Evolutionary conservation across 2,888 invertebrate species (phyloP).

Genomic region (Eristalis tenax): DNA sequence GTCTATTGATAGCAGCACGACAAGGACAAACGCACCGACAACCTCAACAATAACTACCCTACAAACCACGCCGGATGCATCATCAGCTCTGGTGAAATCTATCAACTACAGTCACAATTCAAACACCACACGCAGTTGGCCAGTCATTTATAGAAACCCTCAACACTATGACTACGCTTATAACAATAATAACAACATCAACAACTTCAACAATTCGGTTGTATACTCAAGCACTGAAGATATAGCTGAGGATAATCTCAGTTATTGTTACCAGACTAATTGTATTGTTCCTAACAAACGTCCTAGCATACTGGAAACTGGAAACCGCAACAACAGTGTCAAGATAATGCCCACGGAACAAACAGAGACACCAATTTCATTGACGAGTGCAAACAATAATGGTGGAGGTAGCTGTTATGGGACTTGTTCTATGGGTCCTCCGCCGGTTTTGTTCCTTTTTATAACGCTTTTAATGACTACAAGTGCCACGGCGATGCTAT

Average conservation of each 20-base stretch:
- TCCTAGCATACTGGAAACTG: constrained; percentile 69
- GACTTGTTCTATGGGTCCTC: constrained; percentile 79
- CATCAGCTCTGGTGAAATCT: constrained; percentile 62
- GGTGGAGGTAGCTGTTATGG: constrained; percentile 77
- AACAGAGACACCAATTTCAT: constrained; percentile 77
- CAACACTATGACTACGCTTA: constrained; percentile 80
- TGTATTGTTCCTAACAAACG: constrained; percentile 59
- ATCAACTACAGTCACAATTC: constrained; percentile 79
- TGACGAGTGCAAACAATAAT: constrained; percentile 78
- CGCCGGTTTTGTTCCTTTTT: constrained; percentile 80
- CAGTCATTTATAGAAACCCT: constrained; percentile 81
- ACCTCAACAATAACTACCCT: constrained; percentile 51
- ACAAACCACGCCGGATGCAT: constrained; percentile 18
- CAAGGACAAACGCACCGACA: constrained; percentile 52
- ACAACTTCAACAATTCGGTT: constrained; percentile 74
- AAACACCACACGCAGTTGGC: constrained; percentile 81
- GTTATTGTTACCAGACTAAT: constrained; percentile 40
- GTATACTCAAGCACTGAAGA: constrained; percentile 69
- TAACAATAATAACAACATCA: constrained; percentile 73
- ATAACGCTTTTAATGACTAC: constrained; percentile 86
- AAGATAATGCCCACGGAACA: constrained; percentile 78
- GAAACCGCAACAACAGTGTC: constrained; percentile 77
- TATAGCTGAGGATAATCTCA: constrained; percentile 38
- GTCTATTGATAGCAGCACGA: constrained; percentile 53
- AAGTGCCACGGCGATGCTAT: constrained; percentile 90